phyloP scores from a whole-genome alignment of 2,888 invertebrate species.

The Drosophila kanekoi region DNA sequence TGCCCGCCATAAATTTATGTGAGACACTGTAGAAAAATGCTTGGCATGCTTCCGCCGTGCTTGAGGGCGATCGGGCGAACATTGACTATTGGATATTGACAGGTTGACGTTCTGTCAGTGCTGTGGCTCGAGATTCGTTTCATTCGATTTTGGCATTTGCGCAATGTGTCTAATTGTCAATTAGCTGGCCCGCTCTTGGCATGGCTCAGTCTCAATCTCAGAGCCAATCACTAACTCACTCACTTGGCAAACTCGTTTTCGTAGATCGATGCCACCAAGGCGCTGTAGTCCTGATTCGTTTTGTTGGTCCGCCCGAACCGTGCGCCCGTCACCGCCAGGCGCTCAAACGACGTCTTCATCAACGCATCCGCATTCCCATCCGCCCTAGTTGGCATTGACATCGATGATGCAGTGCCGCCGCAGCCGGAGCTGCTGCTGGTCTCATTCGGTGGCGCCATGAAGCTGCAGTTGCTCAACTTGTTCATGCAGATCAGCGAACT shows the following conservation, averaged over 20 bases:
- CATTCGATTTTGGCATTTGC: conserved; percentile 51
- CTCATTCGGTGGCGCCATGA: conserved; percentile 51
- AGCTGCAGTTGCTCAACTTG: conserved; percentile 51
- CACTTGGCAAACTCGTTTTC: conserved; percentile 82
- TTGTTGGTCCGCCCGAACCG: conserved; percentile 55
- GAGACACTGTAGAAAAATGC: conserved; percentile 70
- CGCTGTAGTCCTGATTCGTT: conserved; percentile 82
- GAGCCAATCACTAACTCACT: conserved; percentile 54
- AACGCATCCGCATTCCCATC: conserved; percentile 70
- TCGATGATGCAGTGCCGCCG: conserved; percentile 59
- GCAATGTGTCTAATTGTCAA: conserved; percentile 76
- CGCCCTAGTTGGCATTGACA: conserved; percentile 42
- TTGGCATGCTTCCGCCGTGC: conserved; percentile 42
- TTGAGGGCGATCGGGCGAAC: conserved; percentile 6
- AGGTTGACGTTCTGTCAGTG: conserved; percentile 67
- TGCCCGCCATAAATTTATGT: conserved; percentile 78
- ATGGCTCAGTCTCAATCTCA: conserved; percentile 24
- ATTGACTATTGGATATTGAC: conserved; percentile 47
- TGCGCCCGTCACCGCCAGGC: conserved; percentile 65
- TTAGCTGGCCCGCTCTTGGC: conserved; percentile 55
- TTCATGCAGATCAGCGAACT: conserved; percentile 29
- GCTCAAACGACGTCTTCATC: conserved; percentile 79
- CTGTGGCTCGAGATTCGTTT: conserved; percentile 16
- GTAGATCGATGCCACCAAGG: conserved; percentile 81
- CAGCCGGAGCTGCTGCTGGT: conserved; percentile 70